Evolutionary conservation across 2,888 invertebrate genomes (phyloP), one percentile per base, ranked within the genome.

Genomic region (Drosophila mettleri): DNA sequence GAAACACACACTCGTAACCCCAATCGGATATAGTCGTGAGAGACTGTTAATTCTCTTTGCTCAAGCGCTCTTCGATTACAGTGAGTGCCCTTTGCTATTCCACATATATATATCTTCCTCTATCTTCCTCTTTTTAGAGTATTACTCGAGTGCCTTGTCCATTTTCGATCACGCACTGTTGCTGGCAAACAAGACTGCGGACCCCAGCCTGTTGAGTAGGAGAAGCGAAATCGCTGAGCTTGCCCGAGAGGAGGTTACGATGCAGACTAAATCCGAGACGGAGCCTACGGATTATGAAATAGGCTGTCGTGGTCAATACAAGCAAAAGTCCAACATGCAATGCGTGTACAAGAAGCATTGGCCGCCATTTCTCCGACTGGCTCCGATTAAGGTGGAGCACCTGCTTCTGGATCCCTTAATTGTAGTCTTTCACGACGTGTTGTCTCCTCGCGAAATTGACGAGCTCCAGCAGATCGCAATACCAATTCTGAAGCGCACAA

Each of bases 301-400:
- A 6, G 90, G 86, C 1, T 91, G 91, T 18, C 90, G 89, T 1
- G 88, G 89, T 2, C 52, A 79, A 36, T 90, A 70, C 41, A 22
- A 53, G 0, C 45, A 34, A 1, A 18, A 10, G 16, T 52, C 78
- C 0, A 79, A 64, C 3, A 61, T 90, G 9, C 51, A 76, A 22
- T 91, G 91, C 18, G 18, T 70, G 57, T 29, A 90, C 81, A 14
- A 86, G 78, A 5, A 64, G 59, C 8, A 18, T 9, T 4, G 14
- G 49, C 0, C 20, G 27, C 5, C 85, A 0, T 91, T 90, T 18
- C 74, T 90, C 0, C 80, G 65, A 12, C 46, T 91, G 18, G 91
- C 91, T 0, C 91, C 90, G 0, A 14, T 91, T 0, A 91, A 91
- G 77, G 80, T 89, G 84, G 91, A 91, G 52, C 36, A 12, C 8